Conservation (phyloP, 2,113 vertebrate genomes). For the Heloderma charlesbogerti region DNA sequence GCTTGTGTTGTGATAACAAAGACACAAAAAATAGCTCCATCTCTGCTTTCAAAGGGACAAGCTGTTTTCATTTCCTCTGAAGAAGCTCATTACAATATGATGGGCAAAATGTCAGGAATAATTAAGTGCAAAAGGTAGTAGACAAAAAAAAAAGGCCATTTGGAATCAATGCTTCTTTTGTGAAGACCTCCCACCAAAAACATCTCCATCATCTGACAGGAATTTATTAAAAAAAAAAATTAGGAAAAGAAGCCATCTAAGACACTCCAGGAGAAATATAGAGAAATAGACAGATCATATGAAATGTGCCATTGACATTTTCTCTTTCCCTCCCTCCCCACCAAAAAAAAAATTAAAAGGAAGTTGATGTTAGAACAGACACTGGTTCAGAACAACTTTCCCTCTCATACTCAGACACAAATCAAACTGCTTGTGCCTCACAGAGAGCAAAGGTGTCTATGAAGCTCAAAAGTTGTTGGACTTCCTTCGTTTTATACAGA, state of each 20-base stretch:
- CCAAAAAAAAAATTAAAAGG: conserved; percentile 33
- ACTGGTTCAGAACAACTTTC: conserved; percentile 13
- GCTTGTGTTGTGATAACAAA: conserved; percentile 76
- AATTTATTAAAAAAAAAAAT: conserved; percentile 27
- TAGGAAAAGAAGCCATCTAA: background rate
- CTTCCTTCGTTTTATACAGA: conserved; percentile 61
- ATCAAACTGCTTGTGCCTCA: conserved; percentile 51
- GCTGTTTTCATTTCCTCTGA: conserved; percentile 70
- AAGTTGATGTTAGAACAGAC: conserved; percentile 22
- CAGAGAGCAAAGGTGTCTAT: conserved; percentile 30
- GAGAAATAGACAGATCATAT: background rate
- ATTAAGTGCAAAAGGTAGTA: conserved; percentile 62
- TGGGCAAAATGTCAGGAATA: conserved; percentile 73
- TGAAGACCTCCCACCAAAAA: background rate
- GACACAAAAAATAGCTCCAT: conserved; percentile 63
- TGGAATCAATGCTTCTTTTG: conserved; percentile 39
- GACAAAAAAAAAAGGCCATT: conserved; percentile 14
- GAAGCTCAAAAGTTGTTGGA: conserved; percentile 57
- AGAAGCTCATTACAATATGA: conserved; percentile 73
- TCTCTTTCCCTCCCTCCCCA: background rate
- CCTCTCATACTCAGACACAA: background rate
- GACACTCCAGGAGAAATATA: conserved; percentile 3
- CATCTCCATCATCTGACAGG: conserved; percentile 4
- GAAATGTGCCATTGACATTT: conserved; percentile 1
- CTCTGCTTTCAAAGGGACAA: conserved; percentile 72